A percentile compares a stretch with the other conserved stretches of the same genome.
phyloP scores from a whole-genome alignment of 2,797 vertebrate genomes.

The Caiman crocodilus region DNA sequence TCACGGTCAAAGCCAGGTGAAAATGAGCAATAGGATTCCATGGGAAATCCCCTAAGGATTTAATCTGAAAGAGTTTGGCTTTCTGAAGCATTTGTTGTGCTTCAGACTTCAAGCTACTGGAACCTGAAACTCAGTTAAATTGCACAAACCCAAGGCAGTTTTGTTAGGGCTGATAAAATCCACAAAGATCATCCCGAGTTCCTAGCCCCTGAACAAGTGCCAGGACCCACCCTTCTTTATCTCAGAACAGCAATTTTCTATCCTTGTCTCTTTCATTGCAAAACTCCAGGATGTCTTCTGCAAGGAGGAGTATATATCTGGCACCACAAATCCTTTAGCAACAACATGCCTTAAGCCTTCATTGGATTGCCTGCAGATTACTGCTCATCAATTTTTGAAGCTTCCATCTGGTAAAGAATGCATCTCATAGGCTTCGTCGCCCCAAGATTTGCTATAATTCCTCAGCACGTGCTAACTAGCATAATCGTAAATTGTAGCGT shows the following conservation, averaged over 20 bases:
- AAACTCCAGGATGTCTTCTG: accelerated
- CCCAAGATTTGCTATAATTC: background rate
- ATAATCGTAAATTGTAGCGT: background rate
- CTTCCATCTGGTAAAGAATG: background rate
- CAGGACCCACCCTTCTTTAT: background rate
- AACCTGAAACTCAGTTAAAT: background rate
- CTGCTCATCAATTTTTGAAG: background rate
- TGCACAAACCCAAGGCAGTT: background rate
- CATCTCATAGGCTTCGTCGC: background rate
- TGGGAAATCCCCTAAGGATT: background rate
- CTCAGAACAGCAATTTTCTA: background rate
- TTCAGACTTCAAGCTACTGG: slow-evolving; percentile 4
- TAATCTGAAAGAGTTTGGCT: background rate
- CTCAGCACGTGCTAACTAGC: accelerated
- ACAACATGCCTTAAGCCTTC: background rate
- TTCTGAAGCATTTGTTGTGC: background rate
- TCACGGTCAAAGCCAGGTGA: background rate
- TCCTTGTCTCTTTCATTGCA: background rate
- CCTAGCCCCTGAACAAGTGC: background rate
- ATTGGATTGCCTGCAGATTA: background rate
- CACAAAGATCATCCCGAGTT: background rate
- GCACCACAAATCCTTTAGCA: background rate
- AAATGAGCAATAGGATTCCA: background rate
- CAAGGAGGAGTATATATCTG: background rate
- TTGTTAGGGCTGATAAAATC: background rate